Conservation (phyloP, 2,888 invertebrate species). For the Himalopsyche japonica region DNA sequence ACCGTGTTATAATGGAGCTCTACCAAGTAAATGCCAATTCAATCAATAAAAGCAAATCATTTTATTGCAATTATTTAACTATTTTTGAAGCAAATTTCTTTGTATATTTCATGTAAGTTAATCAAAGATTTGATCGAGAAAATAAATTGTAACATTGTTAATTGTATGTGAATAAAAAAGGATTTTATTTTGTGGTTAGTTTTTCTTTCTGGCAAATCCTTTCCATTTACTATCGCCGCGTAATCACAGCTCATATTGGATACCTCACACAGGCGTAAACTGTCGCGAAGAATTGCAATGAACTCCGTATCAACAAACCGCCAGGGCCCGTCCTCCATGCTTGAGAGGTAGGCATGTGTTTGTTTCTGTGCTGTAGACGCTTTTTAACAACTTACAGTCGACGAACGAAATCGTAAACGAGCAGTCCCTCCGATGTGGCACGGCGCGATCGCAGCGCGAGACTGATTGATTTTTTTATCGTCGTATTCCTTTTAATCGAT, state of each 20-base stretch:
- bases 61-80: too few species aligned
- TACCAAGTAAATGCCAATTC: too few species aligned
- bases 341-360: background rate
- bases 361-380: background rate
- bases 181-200: too few species aligned
- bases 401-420: slow-evolving; percentile 5
- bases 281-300: background rate
- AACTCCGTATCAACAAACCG: background rate
- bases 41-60: too few species aligned
- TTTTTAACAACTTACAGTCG: background rate
- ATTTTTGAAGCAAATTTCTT: too few species aligned
- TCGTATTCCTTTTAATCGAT: background rate
- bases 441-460: slow-evolving; percentile 17
- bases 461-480: background rate
- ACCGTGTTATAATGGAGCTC: too few species aligned
- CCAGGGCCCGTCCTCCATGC: background rate
- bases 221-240: background rate
- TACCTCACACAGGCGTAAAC: background rate
- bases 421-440: slow-evolving; percentile 23
- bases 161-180: too few species aligned
- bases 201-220: background rate
- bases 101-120: too few species aligned
- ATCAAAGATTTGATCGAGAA: too few species aligned
- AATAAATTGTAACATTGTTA: too few species aligned
- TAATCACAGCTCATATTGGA: background rate